These are phyloP conservation scores for Dromiciops gliroides DNA, from an alignment of 2,113 vertebrate genomes.

Conservation along the genomic window DNA sequence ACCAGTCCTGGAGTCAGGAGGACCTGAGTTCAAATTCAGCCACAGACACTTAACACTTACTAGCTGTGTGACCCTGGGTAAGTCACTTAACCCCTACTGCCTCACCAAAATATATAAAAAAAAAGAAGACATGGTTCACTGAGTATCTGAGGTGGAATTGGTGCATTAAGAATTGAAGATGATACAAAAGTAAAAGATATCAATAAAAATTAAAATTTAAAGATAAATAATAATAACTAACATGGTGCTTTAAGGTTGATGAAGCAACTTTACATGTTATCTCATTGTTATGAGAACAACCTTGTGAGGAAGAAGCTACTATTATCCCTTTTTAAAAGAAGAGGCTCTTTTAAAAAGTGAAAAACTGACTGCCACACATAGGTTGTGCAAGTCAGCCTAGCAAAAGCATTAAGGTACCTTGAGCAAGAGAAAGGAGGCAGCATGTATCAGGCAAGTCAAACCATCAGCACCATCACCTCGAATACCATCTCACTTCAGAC, in stretches of 20 bases:
- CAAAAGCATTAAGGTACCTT: background rate
- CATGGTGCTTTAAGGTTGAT: background rate
- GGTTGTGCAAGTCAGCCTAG: background rate
- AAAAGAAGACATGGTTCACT: background rate
- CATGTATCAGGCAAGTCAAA: background rate
- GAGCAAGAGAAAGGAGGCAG: background rate
- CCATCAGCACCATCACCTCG: background rate
- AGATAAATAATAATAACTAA: background rate
- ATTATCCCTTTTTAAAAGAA: background rate
- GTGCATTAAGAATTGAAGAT: background rate
- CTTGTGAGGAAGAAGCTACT: background rate
- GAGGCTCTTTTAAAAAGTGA: background rate
- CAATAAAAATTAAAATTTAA: background rate
- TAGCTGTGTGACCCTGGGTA: too few species aligned
- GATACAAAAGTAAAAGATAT: background rate
- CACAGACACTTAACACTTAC: too few species aligned
- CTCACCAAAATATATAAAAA: too few species aligned
- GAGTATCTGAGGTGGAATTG: background rate
- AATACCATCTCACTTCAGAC: background rate
- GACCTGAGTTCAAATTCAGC: too few species aligned
- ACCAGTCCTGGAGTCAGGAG: too few species aligned
- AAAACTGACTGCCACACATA: background rate
- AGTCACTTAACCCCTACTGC: too few species aligned
- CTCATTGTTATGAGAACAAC: background rate
- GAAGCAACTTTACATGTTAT: background rate